Base-by-base conservation (phyloP, 2,113 vertebrate genomes). In the Etheostoma spectabile region DNA sequence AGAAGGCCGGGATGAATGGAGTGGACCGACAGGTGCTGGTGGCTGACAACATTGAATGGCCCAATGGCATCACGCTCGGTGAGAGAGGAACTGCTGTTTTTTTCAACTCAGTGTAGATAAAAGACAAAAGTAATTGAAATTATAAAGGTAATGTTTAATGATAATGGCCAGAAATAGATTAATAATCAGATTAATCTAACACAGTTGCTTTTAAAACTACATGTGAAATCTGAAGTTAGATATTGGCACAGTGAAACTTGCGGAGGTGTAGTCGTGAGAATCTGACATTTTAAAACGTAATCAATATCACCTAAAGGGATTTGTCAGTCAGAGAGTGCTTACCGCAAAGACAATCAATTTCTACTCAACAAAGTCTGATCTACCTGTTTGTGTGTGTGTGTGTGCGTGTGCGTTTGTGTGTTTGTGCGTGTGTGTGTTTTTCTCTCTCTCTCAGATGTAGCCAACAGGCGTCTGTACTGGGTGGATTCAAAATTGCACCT, bases 41-140 rank as follows among this genome's bases (percentile, higher is more conserved):
- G 75, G 95, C 94, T 0, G 96, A 98, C 83, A 94, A 96, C 82
- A 99, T 99, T 3, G 97, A 99, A 84, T 99, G 98, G 98, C 98
- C 98, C 73, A 99, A 99, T 1, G 98, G 98, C 80, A 99, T 99
- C 91, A 96, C 98, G 0, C 94, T 99, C 2, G 98, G 98, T 99
- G 92, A 86, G 89, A 49, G 8, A 6, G 81, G 2, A 79, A 11
- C 55, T 18, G 18, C 27, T 62, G 48, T 35, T 76, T 56, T 56
- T 42, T 27, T 73, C 35, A 38, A 6, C 4, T 65, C n/a, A n/a
- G 55, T 71, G 57, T 19, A 46, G 21, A 13, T 33, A 79, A 85
- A 85, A 73, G 61, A 79, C 48, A 70, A 35, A 62, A 12, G 8
- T 42, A 57, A 64, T 51, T 77, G 59, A 60, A 74, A 75, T 46